These are phyloP conservation scores for Hydrolagus affinis DNA, from an alignment of 2,113 vertebrate genomes.

Conservation along the genomic window DNA sequence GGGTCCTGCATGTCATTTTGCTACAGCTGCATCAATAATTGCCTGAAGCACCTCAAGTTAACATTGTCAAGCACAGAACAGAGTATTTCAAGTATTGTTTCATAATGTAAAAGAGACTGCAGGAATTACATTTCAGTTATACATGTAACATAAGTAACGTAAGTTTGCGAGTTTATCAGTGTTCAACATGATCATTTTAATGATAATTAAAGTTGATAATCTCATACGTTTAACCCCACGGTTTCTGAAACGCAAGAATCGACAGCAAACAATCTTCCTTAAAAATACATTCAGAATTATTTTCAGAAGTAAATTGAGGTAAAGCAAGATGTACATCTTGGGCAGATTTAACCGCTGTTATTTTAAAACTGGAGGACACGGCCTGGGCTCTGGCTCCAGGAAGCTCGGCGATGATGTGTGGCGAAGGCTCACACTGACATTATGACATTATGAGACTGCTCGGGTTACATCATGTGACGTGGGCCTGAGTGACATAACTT, in stretches of 20 bases:
- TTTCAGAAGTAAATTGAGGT: neutral
- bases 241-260: neutral
- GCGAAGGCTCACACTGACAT: constrained; percentile 45
- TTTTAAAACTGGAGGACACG: constrained; percentile 30
- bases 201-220: neutral
- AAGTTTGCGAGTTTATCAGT: too few species aligned
- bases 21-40: neutral
- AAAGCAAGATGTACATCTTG: constrained; percentile 16
- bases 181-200: neutral
- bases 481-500: constrained; percentile 43
- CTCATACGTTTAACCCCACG: neutral
- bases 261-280: constrained; percentile 27
- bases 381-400: constrained; percentile 37
- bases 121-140: neutral
- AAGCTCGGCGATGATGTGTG: constrained; percentile 42
- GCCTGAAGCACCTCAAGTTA: neutral
- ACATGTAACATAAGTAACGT: too few species aligned
- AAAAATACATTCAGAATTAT: constrained; percentile 17
- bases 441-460: constrained; percentile 44
- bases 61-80: neutral
- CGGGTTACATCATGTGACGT: constrained; percentile 56
- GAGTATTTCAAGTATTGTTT: neutral
- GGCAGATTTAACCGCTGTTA: constrained; percentile 8
- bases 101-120: neutral
- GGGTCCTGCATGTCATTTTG: neutral